A percentile compares a stretch with the other conserved stretches of the same genome.
These are phyloP conservation scores for Cygnus atratus DNA, from an alignment of 2,113 vertebrate genomes.

Conservation along the genomic window DNA sequence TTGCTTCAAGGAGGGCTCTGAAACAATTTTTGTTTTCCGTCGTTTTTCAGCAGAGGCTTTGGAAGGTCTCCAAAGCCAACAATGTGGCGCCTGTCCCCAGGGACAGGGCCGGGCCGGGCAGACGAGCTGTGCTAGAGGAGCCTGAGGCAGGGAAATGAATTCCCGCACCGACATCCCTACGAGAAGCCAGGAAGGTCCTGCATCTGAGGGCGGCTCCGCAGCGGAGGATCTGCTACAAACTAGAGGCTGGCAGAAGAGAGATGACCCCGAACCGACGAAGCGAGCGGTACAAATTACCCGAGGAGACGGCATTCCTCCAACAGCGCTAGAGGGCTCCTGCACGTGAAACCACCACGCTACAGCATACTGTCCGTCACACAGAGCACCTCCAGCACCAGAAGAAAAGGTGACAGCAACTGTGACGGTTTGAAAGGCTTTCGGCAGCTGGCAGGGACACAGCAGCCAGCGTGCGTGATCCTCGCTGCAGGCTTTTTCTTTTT, in stretches of 20 bases:
- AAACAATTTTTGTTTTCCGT: not conserved
- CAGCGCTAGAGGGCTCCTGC: conserved; percentile 24
- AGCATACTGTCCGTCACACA: not conserved
- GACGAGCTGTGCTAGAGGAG: not conserved
- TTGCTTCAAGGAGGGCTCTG: not conserved
- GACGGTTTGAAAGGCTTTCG: not conserved
- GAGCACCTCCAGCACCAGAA: not conserved
- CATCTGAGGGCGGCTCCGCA: not conserved
- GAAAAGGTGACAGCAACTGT: not conserved
- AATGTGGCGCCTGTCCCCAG: not conserved
- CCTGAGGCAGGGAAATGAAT: not conserved
- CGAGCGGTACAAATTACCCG: not conserved
- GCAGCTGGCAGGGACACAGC: not conserved
- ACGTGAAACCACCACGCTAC: not conserved
- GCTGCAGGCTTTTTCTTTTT: not conserved
- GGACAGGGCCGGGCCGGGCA: not conserved
- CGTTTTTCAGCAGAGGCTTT: not conserved
- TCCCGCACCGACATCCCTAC: not conserved
- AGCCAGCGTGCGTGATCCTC: not conserved
- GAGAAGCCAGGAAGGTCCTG: not conserved
- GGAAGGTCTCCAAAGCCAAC: not conserved
- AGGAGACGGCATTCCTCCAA: not conserved
- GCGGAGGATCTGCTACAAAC: not conserved
- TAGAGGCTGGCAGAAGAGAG: not conserved
- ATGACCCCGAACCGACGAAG: not conserved